Conservation (phyloP, 2,113 vertebrate species). For the Dascyllus trimaculatus region DNA sequence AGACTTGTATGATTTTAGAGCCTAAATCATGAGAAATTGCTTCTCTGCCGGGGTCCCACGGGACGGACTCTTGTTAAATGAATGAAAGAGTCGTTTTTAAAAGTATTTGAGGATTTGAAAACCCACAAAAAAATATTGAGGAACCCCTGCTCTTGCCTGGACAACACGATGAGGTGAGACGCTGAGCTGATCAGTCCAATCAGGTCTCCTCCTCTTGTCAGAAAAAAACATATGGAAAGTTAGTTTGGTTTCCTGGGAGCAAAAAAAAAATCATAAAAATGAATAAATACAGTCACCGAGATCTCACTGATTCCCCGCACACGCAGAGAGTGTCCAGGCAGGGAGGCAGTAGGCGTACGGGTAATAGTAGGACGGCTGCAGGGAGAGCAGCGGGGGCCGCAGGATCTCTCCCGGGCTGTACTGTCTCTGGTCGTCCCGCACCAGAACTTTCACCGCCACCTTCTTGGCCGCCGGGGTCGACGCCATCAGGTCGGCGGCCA, state of each 20-base stretch:
- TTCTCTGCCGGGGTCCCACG: slow-evolving; percentile 16
- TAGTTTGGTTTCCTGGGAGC: slow-evolving; percentile 57
- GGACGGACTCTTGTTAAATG: not conserved
- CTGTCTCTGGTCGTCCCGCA: slow-evolving; percentile 98
- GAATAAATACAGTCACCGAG: slow-evolving; percentile 73
- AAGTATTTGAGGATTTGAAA: slow-evolving; percentile 26
- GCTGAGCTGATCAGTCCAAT: slow-evolving; percentile 38
- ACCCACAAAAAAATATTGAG: not conserved
- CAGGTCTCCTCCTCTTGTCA: slow-evolving; percentile 61
- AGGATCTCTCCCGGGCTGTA: slow-evolving; percentile 95
- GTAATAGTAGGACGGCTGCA: slow-evolving; percentile 95
- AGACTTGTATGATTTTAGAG: slow-evolving; percentile 8
- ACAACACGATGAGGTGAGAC: slow-evolving; percentile 85
- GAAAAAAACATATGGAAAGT: slow-evolving; percentile 15
- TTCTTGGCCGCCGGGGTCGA: slow-evolving; percentile 95
- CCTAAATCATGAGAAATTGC: slow-evolving; percentile 7
- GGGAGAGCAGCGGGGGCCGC: slow-evolving; percentile 90
- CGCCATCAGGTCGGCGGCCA: slow-evolving; percentile 95
- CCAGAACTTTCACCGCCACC: slow-evolving; percentile 97
- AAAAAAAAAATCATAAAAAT: slow-evolving; percentile 29
- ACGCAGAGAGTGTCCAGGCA: slow-evolving; percentile 95
- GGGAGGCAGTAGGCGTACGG: slow-evolving; percentile 97
- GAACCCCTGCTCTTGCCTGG: slow-evolving; percentile 23
- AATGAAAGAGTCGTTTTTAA: slow-evolving; percentile 15
- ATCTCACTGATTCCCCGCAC: slow-evolving; percentile 86